A percentile compares a stretch with the other conserved stretches of the same genome.
Evolutionary conservation across 2,797 vertebrate species (phyloP).

Genomic region (Adelosebastes latens): DNA sequence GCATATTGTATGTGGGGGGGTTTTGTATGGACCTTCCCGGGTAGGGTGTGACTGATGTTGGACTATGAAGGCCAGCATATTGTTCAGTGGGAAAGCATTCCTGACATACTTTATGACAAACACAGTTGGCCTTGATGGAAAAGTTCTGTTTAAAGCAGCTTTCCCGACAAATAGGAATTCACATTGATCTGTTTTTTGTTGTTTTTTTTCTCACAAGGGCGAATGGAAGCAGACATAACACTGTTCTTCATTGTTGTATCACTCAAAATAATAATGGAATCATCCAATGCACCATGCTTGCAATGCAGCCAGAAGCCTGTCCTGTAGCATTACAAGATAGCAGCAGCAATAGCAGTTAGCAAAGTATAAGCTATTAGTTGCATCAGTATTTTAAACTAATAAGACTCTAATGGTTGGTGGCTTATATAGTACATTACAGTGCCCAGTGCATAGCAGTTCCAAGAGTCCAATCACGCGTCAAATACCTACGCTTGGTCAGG

Average conservation of each 20-base stretch:
- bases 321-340: background rate
- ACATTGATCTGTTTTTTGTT: background rate
- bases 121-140: background rate
- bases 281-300: background rate
- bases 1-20: background rate
- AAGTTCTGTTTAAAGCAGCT: background rate
- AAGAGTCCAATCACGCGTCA: too few relatives aligned
- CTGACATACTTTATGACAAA: background rate
- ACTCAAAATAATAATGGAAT: background rate
- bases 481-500: too few relatives aligned
- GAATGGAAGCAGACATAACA: background rate
- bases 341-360: background rate
- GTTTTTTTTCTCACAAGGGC: background rate
- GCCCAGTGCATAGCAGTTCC: too few relatives aligned
- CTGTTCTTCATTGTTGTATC: background rate
- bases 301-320: background rate
- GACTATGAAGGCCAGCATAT: conserved; percentile 1
- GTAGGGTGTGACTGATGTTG: background rate
- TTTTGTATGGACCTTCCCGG: background rate
- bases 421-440: too few relatives aligned
- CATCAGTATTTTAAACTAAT: background rate
- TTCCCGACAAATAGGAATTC: background rate
- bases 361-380: background rate
- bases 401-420: too few relatives aligned
- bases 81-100: background rate